Evolutionary conservation across 2,113 vertebrate genomes (phyloP), one percentile per base, ranked within the genome.

Genomic region (Campylomormyrus tamandua): DNA sequence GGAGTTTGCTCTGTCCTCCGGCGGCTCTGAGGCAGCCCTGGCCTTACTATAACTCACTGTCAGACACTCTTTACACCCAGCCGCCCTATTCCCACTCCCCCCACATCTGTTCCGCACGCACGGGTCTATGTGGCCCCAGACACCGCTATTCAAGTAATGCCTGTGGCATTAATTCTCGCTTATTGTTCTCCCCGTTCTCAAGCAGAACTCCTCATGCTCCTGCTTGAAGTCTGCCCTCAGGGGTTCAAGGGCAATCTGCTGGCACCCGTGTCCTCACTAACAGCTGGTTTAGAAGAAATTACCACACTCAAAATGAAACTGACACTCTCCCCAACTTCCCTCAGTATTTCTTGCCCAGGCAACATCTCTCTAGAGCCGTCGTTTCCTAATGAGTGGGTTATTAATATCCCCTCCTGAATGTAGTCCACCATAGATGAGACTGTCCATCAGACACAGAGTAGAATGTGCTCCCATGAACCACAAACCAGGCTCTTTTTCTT

Each of bases 331-430:
- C 56, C n/a, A 87, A n/a, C 21, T 42, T 74, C 27, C 84, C 58
- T 19, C 56, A 46, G 5, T 58, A 46, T 56, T 53, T 5, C 39
- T 50, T 70, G 45, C 7, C 45, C 35, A 15, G 50, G 80, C 77
- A 19, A 39, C 52, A 42, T 49, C 39, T 74, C 62, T 90, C 89
- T 21, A 52, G 89, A 85, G 42, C 46, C 24, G 7, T 6, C 52
- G 46, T 9, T 52, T 19, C 80, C 46, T 89, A 89, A 58, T 89
- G 89, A 89, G 52, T 7, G 21, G 46, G 56, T 70, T 90, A 90
- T 90, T 90, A 90, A 87, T 90, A 87, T 66, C 89, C 13, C 21
- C 42, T 35, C 1, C 56, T 48, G 56, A 48, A 45, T 11, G 42
- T 24, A 35, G 83, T 46, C 83, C 84, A 66, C 46, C 27, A 24